Base-by-base conservation (phyloP, 53 echinoderm and acorn worm genomes). In the Paelopatides confundens region DNA sequence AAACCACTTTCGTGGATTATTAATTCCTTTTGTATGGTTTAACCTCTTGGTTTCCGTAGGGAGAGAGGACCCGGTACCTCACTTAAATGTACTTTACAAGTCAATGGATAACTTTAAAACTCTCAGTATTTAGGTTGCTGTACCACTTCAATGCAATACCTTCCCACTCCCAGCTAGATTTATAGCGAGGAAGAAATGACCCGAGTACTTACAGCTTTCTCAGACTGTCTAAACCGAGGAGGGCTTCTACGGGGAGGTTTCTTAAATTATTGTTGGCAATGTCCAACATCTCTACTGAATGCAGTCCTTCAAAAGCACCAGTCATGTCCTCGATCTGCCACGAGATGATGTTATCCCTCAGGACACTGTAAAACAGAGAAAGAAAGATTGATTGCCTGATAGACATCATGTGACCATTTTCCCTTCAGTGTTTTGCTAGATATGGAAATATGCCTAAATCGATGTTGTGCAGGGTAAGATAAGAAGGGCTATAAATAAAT, bases 321-420 rank as follows among this genome's bases (percentile, higher is more conserved):
- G 93, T 89, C 90, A 93, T 93, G 67, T 95, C 95, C 24, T 97
- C 95, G 14, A 95, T 92, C 64, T 76, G 95, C 97, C 95, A 97
- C 0, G 97, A 95, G 85, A 97, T 94, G 76, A 91, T 87, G 82
- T 97, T 97, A 69, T 95, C 71, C 43, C 95, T 90, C 90, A 97
- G 88, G 48, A 93, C 93, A 52, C 97, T 97, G 88, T 5, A 54
- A 85, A 32, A 88, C 21, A 28, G 37, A 69, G n/a, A n/a, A n/a
- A n/a, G n/a, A n/a, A n/a, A n/a, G n/a, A n/a, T n/a, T n/a, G n/a
- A n/a, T n/a, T n/a, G n/a, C n/a, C n/a, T n/a, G n/a, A n/a, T n/a
- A n/a, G n/a, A n/a, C n/a, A n/a, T n/a, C n/a, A n/a, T n/a, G n/a
- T n/a, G n/a, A n/a, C n/a, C n/a, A n/a, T n/a, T n/a, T n/a, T n/a